Conservation (phyloP, 2,113 vertebrate species). For the Microcebus griseorufus region DNA sequence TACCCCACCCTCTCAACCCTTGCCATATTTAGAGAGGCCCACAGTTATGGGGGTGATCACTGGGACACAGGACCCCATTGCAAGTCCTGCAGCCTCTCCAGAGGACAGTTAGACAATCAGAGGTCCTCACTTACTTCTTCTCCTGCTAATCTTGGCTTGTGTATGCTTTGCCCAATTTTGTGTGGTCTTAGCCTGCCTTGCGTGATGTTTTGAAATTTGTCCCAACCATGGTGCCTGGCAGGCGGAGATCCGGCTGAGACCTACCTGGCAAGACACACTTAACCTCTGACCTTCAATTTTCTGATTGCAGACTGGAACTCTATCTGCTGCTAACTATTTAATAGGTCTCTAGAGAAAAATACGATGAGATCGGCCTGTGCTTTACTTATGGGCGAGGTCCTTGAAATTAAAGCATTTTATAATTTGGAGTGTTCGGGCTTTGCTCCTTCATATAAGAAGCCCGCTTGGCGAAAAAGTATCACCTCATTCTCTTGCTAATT, state of each 20-base stretch:
- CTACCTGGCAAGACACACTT: constrained; percentile 12
- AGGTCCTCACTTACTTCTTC: fast-evolving
- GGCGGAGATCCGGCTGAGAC: background rate
- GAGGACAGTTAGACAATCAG: background rate
- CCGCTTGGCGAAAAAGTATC: constrained; percentile 67
- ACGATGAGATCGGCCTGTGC: background rate
- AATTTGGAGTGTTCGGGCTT: constrained; percentile 45
- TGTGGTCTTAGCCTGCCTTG: background rate
- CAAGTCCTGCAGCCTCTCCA: background rate
- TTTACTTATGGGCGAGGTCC: constrained; percentile 17
- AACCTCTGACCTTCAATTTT: constrained; percentile 56
- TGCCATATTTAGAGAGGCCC: background rate
- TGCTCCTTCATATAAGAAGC: constrained; percentile 22
- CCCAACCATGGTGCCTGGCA: background rate
- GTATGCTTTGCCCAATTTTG: background rate
- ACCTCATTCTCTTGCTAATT: constrained; percentile 80
- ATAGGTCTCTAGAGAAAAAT: constrained; percentile 38
- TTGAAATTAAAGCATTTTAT: constrained; percentile 50
- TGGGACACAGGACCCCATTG: too few species aligned
- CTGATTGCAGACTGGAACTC: background rate
- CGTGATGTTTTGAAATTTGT: background rate
- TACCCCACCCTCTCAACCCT: fast-evolving
- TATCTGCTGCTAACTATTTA: constrained; percentile 9
- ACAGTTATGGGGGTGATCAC: fast-evolving
- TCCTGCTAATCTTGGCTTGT: background rate